These are phyloP conservation scores for Stictocephala bisonia DNA, from an alignment of 2,888 invertebrate genomes.

Conservation along the genomic window DNA sequence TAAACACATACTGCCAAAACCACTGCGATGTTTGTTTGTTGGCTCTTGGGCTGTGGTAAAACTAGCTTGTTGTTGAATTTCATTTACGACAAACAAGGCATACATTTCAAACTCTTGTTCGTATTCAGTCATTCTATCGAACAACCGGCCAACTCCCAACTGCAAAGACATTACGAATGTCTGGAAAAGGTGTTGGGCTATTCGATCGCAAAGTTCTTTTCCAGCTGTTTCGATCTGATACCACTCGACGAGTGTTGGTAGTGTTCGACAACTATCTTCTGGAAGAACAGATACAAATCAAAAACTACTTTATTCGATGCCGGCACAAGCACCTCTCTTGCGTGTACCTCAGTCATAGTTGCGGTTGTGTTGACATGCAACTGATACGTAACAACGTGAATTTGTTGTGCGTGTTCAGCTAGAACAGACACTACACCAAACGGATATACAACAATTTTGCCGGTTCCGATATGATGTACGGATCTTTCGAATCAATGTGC, in stretches of 20 bases:
- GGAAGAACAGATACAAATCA: constrained; percentile 8
- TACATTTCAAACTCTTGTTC: background rate
- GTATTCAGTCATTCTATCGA: background rate
- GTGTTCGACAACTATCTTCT: constrained; percentile 18
- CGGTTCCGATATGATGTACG: background rate
- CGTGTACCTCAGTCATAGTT: constrained; percentile 1
- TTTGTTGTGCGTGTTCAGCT: background rate
- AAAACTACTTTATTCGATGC: constrained; percentile 1
- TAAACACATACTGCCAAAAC: background rate
- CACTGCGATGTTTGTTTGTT: background rate
- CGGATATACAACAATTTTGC: constrained; percentile 3
- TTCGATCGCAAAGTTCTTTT: background rate
- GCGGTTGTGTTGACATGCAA: background rate
- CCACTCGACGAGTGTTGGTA: background rate
- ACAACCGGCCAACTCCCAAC: background rate
- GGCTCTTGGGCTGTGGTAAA: constrained; percentile 5
- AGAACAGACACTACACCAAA: constrained; percentile 2
- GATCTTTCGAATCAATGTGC: background rate
- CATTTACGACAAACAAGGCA: background rate
- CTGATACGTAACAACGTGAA: background rate
- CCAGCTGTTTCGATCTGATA: background rate
- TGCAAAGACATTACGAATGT: background rate
- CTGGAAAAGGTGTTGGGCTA: background rate
- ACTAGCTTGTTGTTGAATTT: constrained; percentile 26
- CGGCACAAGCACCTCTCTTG: constrained; percentile 1